Percentiles rank a stretch among this genome's conserved stretches.
Evolutionary conservation across 2,888 invertebrate species (phyloP).

Genomic region (Blastobasis lacticolella): DNA sequence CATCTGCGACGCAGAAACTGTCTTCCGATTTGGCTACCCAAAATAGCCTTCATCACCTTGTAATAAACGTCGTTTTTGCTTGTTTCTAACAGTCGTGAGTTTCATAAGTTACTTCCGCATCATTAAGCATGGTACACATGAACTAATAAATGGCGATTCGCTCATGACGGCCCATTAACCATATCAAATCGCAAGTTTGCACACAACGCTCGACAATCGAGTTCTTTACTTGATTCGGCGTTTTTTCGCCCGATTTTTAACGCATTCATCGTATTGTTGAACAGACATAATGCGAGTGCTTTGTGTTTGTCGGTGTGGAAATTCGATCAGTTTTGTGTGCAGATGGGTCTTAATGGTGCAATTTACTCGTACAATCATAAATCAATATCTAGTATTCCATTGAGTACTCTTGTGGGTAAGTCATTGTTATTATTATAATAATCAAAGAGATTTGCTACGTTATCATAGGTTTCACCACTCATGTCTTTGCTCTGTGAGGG

Average conservation of each 20-base stretch:
- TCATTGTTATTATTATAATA: too few species aligned
- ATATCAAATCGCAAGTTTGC: constrained; percentile 67
- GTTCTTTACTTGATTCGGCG: constrained; percentile 61
- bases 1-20: background rate
- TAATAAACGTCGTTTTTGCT: too few species aligned
- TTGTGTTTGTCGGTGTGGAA: constrained; percentile 55
- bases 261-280: constrained; percentile 49
- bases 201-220: constrained; percentile 55
- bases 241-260: constrained; percentile 63
- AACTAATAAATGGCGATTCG: constrained; percentile 42
- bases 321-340: constrained; percentile 65
- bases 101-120: constrained; percentile 45
- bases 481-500: too few species aligned
- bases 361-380: constrained; percentile 48
- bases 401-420: too few species aligned
- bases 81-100: background rate
- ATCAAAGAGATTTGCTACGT: too few species aligned
- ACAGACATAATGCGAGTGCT: constrained; percentile 39
- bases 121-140: constrained; percentile 67
- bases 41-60: too few species aligned
- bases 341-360: constrained; percentile 47
- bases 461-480: too few species aligned
- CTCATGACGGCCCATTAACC: constrained; percentile 69
- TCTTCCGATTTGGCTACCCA: too few species aligned
- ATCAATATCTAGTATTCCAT: constrained; percentile 27